Conservation (phyloP, 1,140 invertebrate species). For the Oncopodura yosiiana region DNA sequence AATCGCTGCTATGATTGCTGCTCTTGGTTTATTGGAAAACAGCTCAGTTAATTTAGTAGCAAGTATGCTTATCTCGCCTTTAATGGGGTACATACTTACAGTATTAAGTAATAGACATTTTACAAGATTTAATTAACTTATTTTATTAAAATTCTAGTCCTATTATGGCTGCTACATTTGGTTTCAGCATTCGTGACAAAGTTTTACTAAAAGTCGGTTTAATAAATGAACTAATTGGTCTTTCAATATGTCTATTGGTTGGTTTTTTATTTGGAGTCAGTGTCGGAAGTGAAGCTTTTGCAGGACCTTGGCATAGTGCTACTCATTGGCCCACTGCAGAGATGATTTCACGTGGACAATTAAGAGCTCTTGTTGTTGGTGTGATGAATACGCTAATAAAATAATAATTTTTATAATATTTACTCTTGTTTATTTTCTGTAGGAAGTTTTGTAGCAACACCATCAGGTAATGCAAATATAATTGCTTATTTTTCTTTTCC, state of each 20-base stretch:
- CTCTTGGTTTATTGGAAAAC: conserved; percentile 66
- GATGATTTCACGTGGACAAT: conserved; percentile 49
- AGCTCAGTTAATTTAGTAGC: conserved; percentile 72
- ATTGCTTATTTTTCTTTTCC: too few species aligned
- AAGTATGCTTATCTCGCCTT: conserved; percentile 74
- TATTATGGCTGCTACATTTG: conserved; percentile 75
- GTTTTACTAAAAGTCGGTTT: conserved; percentile 54
- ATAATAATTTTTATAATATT: too few species aligned
- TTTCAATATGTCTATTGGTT: conserved; percentile 59
- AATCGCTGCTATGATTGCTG: conserved; percentile 59
- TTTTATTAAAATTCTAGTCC: conserved; percentile 46
- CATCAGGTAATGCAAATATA: too few species aligned
- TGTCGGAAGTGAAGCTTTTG: conserved; percentile 54
- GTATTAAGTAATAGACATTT: not conserved
- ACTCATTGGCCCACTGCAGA: conserved; percentile 67
- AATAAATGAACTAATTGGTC: conserved; percentile 56
- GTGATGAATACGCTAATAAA: too few species aligned
- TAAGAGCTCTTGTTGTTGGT: conserved; percentile 11
- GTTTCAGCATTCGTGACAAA: conserved; percentile 63
- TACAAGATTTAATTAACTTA: not conserved
- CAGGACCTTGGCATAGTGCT: conserved; percentile 48
- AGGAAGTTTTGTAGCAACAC: too few species aligned
- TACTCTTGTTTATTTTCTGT: too few species aligned
- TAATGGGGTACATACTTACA: conserved; percentile 51
- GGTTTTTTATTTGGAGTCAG: conserved; percentile 71